A percentile compares a stretch with the other conserved stretches of the same genome.
These are phyloP conservation scores for Agrochola macilenta DNA, from an alignment of 2,888 invertebrate genomes.

Conservation along the genomic window DNA sequence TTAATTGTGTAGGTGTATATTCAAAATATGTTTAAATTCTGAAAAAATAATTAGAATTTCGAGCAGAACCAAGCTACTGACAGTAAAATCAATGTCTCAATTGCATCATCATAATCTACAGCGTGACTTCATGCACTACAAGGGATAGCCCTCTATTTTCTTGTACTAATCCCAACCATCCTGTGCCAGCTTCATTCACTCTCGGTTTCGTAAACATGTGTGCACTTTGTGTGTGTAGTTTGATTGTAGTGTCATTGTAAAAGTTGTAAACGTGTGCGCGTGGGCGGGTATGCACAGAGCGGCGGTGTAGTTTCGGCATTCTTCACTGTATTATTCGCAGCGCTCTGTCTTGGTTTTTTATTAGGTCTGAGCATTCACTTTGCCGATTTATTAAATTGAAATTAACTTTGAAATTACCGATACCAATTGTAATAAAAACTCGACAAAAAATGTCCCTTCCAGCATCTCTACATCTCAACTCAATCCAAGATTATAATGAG, in stretches of 20 bases:
- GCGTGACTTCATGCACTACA: background rate
- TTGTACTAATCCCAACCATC: background rate
- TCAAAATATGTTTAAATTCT: background rate
- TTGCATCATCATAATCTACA: background rate
- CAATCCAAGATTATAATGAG: slow-evolving; percentile 78
- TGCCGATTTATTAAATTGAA: background rate
- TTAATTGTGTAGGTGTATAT: background rate
- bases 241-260: too few species aligned
- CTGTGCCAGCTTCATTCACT: background rate
- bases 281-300: too few species aligned
- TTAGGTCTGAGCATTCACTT: background rate
- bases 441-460: slow-evolving; percentile 30
- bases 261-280: too few species aligned
- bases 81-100: background rate
- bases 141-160: background rate
- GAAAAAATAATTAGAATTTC: background rate
- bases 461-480: slow-evolving; percentile 37
- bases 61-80: background rate
- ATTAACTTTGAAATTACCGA: background rate
- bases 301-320: too few species aligned
- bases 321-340: too few species aligned
- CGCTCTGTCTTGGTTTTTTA: too few species aligned
- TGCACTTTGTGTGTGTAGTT: too few species aligned
- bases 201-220: too few species aligned
- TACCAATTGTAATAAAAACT: background rate